Percentiles rank a stretch among this genome's conserved stretches.
Conservation (phyloP, 2,888 invertebrate genomes). For the Hemicrepidius hirtus region DNA sequence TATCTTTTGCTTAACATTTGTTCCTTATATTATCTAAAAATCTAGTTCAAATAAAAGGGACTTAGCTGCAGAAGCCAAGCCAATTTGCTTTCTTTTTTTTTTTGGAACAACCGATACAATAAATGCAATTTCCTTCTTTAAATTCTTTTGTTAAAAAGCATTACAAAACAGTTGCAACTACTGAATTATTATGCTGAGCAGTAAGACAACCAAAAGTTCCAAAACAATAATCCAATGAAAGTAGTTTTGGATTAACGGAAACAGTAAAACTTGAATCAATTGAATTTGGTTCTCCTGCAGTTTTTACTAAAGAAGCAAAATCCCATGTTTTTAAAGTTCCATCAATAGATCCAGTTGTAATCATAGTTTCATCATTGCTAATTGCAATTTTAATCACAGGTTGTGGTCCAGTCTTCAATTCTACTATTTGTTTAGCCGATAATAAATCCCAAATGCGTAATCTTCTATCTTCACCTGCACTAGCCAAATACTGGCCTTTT, state of each 20-base stretch:
- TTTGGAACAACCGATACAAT: too few relatives aligned
- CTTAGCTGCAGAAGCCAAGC: too few relatives aligned
- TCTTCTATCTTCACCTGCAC: constrained; percentile 85
- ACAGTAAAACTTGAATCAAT: constrained; percentile 56
- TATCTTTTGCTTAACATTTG: too few relatives aligned
- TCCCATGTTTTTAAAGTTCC: constrained; percentile 82
- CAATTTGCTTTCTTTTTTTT: too few relatives aligned
- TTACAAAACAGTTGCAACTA: not conserved
- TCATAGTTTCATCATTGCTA: constrained; percentile 75
- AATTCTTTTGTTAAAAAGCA: too few relatives aligned
- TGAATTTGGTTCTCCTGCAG: constrained; percentile 51
- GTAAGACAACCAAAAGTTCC: constrained; percentile 63
- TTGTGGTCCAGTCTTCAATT: constrained; percentile 79
- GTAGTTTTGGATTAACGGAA: constrained; percentile 59
- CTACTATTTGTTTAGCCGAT: constrained; percentile 78
- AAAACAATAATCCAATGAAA: constrained; percentile 63
- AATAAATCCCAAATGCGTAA: constrained; percentile 85
- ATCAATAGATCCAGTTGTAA: constrained; percentile 82
- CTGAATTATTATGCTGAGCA: constrained; percentile 18
- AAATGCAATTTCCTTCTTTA: too few relatives aligned
- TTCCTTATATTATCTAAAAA: too few relatives aligned
- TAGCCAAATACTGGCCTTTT: constrained; percentile 88
- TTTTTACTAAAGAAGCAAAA: constrained; percentile 54
- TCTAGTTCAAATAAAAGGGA: too few relatives aligned
- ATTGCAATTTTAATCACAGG: constrained; percentile 79